Conservation (phyloP, 1,140 invertebrate species). For the Brachionus koreanus region DNA sequence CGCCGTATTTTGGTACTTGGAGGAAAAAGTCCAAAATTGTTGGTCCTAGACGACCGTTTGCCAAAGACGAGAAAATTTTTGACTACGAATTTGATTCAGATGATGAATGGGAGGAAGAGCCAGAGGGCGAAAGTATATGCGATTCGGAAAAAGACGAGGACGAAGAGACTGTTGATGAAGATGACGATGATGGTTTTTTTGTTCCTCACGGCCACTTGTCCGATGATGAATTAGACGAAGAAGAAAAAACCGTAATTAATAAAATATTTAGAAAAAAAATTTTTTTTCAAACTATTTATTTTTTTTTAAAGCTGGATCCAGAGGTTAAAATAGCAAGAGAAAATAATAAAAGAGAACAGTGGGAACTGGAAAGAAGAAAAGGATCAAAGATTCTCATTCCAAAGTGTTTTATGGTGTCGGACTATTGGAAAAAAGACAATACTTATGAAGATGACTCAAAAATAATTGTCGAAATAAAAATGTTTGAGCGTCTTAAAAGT, state of each 20-base stretch:
- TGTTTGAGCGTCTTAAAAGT: neutral
- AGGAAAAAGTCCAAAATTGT: slow-evolving; percentile 23
- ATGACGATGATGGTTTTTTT: slow-evolving; percentile 43
- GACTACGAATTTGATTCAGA: slow-evolving; percentile 44
- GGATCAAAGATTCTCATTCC: neutral
- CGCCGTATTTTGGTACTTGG: slow-evolving; percentile 44
- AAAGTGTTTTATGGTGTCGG: slow-evolving; percentile 31
- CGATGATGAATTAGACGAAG: slow-evolving; percentile 45
- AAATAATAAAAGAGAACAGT: slow-evolving; percentile 5
- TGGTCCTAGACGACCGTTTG: slow-evolving; percentile 29
- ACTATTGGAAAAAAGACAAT: slow-evolving; percentile 21
- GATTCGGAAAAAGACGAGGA: slow-evolving; percentile 26
- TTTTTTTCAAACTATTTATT: neutral
- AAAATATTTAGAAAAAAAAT: neutral
- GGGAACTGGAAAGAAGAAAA: slow-evolving; percentile 41
- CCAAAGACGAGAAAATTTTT: slow-evolving; percentile 14
- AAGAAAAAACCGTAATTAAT: slow-evolving; percentile 23
- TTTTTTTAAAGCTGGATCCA: neutral
- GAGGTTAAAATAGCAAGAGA: slow-evolving; percentile 29
- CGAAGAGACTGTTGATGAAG: slow-evolving; percentile 25
- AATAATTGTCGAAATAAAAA: neutral
- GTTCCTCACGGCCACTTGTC: slow-evolving; percentile 44
- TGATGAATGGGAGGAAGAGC: slow-evolving; percentile 44
- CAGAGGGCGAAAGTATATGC: slow-evolving; percentile 33
- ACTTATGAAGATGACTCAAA: slow-evolving; percentile 9